Percentiles rank a stretch among this genome's conserved stretches.
phyloP scores from a whole-genome alignment of 2,888 invertebrate species.

The Metallyticus violacea region DNA sequence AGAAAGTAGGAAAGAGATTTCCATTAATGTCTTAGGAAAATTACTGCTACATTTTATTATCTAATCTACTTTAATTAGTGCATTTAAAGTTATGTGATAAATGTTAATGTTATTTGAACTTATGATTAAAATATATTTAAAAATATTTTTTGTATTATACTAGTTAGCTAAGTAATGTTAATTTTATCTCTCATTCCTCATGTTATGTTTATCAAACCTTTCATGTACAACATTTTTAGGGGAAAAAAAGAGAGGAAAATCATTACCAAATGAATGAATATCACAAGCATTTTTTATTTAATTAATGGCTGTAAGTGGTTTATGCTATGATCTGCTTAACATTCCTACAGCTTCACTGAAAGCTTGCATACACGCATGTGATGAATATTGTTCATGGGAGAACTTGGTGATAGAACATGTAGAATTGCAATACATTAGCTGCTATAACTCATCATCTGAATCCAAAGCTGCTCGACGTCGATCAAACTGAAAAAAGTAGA shows the following conservation, averaged over 20 bases:
- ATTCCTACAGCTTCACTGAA: background rate
- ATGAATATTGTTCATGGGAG: background rate
- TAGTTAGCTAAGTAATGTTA: too few species aligned
- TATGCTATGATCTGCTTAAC: background rate
- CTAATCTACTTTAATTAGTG: too few species aligned
- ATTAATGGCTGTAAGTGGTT: background rate
- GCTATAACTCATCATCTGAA: slow-evolving; percentile 63
- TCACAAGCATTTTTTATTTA: background rate
- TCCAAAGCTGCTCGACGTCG: slow-evolving; percentile 83
- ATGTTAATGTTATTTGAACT: too few species aligned
- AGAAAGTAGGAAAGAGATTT: too few species aligned
- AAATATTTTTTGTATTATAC: too few species aligned
- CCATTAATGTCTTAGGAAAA: too few species aligned
- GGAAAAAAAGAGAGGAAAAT: background rate
- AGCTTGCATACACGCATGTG: background rate
- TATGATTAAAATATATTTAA: too few species aligned
- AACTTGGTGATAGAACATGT: background rate
- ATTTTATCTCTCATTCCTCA: background rate
- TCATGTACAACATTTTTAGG: too few species aligned
- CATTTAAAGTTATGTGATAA: too few species aligned
- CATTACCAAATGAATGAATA: background rate
- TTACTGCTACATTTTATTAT: too few species aligned
- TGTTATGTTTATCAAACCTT: background rate
- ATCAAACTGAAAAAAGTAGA: slow-evolving; percentile 64
- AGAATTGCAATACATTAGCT: background rate